Base-by-base conservation (phyloP, 2,888 invertebrate genomes). In the Watsonalla cultraria region DNA sequence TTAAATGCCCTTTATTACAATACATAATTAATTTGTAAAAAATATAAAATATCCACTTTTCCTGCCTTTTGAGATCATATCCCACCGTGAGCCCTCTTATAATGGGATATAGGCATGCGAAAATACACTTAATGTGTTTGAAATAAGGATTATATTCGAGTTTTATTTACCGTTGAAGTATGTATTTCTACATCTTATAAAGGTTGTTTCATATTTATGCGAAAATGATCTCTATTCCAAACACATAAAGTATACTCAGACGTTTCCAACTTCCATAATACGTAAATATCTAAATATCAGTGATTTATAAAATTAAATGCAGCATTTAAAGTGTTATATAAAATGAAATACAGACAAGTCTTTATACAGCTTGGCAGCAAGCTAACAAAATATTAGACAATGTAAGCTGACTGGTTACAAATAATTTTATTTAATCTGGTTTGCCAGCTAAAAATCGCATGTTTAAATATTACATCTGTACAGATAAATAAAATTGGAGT, bases 381-480 rank as follows among this genome's bases (percentile, higher is more conserved):
- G 49, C 49, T n/a, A 51, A 56, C 46, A 47, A 55, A 53, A 54
- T 50, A 53, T 53, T 56, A 52, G 50, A 52, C 55, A 24, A n/a
- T 24, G 33, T n/a, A 13, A 5, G 15, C 46, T 33, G 34, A 47
- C 8, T 24, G 24, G 34, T 47, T 47, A 24, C 5, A 47, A 33
- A 14, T 6, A 24, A 46, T 8, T 13, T 24, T 46, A 15, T 9
- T 46, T n/a, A n/a, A n/a, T n/a, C n/a, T n/a, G n/a, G n/a, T n/a
- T n/a, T n/a, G n/a, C n/a, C n/a, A n/a, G n/a, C n/a, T n/a, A n/a
- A n/a, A n/a, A n/a, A n/a, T n/a, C n/a, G n/a, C n/a, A n/a, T n/a
- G n/a, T n/a, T n/a, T n/a, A n/a, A n/a, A n/a, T n/a, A n/a, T n/a
- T n/a, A n/a, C n/a, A n/a, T n/a, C n/a, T n/a, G n/a, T n/a, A n/a